These are phyloP conservation scores for Eudorcas thomsonii DNA, from an alignment of 2,113 vertebrate species.

Conservation along the genomic window DNA sequence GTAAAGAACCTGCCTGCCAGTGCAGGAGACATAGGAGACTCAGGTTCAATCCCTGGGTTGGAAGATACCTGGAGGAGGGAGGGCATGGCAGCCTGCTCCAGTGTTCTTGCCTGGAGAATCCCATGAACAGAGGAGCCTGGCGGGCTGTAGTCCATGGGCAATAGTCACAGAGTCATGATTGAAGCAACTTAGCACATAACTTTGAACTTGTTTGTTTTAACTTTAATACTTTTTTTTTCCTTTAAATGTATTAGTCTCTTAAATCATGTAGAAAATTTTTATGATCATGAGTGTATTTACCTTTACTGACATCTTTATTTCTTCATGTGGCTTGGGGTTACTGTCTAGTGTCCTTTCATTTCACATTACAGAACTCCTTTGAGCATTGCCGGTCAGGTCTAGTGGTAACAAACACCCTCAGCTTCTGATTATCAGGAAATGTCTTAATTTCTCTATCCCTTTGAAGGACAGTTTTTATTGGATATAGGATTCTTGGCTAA, in stretches of 20 bases:
- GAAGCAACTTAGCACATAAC: neutral
- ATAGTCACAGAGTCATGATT: neutral
- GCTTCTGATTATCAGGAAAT: neutral
- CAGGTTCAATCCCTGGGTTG: neutral
- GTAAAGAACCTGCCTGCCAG: neutral
- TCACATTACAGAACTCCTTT: too few species aligned
- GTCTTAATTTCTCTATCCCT: neutral
- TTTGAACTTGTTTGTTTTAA: neutral
- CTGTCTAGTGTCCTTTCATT: neutral
- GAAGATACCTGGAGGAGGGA: neutral
- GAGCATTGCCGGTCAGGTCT: too few species aligned
- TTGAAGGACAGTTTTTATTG: neutral
- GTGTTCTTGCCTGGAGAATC: neutral
- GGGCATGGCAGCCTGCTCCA: neutral
- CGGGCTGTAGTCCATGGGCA: accelerated
- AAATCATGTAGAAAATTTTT: neutral
- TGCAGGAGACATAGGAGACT: neutral
- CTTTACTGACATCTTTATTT: neutral
- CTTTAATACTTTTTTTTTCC: neutral
- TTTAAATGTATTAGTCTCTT: neutral
- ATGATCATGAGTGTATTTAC: neutral
- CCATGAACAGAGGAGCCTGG: neutral
- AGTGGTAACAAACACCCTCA: neutral
- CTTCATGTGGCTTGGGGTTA: neutral
- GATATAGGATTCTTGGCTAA: neutral